Base-by-base conservation (phyloP, 2,888 invertebrate species). In the Rhorus exstirpatorius region DNA sequence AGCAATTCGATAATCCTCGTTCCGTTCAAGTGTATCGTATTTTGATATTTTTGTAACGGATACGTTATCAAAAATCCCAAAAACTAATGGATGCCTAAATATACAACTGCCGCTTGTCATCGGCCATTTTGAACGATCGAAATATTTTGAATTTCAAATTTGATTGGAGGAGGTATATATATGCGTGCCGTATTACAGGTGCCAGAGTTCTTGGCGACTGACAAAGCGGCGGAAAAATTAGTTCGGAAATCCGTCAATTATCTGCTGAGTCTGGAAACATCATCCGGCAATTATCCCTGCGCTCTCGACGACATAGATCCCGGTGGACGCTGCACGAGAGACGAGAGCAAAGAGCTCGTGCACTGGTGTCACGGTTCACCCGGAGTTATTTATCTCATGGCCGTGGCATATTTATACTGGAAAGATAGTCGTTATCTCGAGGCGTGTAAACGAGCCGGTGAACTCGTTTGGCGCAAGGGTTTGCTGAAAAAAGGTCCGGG, bases 291-390 rank as follows among this genome's bases (percentile, higher is more conserved):
- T 91, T 96, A 96, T 92, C 96, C 97, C 0, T 95, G 96, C 85
- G 96, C 96, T 3, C 94, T 96, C 90, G 97, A 96, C 86, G 96
- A 97, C 91, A 93, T 96, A 67, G 93, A 94, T 3, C 88, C 93
- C 44, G 92, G 91, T 51, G 94, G 94, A 1, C 87, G 92, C 12
- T 35, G 44, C 2, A 14, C 10, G 0, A 81, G 88, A 79, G 86
- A 91, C 1, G 92, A 92, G 17, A 92, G 93, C 10, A 96, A 97
- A 79, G 96, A 97, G 81, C 93, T 98, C 10, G 95, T 98, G 0
- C 98, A 98, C 90, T 98, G 98, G 98, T 98, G 98, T 91, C 98
- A 98, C 91, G 98, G 98, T 0, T 97, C 97, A 8, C 96, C 97
- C 7, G 98, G 98, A 0, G 95, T 96, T 0, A 94, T 97, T 6